phyloP scores from a whole-genome alignment of 2,888 invertebrate species.

The Synanthedon andrenaeformis region DNA sequence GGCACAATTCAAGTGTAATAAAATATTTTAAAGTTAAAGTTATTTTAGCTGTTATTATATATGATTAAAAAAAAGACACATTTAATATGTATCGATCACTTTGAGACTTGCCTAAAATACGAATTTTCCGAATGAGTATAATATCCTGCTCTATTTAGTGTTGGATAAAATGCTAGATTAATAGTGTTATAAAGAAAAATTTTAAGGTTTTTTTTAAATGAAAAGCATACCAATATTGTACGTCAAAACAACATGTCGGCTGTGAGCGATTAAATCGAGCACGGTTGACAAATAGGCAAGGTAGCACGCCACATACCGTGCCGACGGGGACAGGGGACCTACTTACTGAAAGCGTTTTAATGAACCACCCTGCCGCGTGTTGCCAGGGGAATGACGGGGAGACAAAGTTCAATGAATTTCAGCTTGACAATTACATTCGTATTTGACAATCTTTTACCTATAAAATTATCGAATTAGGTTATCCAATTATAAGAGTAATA shows the following conservation, averaged over 20 bases:
- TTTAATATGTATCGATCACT: too few species aligned
- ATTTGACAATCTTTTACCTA: too few species aligned
- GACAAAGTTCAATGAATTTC: slow-evolving; percentile 10
- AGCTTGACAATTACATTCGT: not conserved
- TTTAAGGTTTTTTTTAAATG: not conserved
- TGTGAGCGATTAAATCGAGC: slow-evolving; percentile 11
- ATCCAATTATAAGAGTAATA: too few species aligned
- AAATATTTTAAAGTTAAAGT: too few species aligned
- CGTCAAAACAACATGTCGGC: slow-evolving; percentile 3
- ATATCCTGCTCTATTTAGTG: too few species aligned
- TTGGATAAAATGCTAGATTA: too few species aligned
- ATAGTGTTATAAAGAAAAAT: too few species aligned
- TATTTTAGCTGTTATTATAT: too few species aligned
- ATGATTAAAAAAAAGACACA: too few species aligned
- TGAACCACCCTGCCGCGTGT: not conserved
- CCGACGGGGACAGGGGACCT: slow-evolving; percentile 1
- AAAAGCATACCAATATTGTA: not conserved
- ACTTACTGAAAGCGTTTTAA: slow-evolving; percentile 1
- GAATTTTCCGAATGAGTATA: too few species aligned
- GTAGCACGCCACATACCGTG: slow-evolving; percentile 14
- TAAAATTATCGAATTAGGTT: too few species aligned
- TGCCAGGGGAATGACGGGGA: not conserved
- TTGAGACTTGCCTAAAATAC: too few species aligned
- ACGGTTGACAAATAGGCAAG: slow-evolving; percentile 12
- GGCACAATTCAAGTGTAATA: not conserved